Conservation (phyloP, 2,797 vertebrate genomes). For the Oryzias sinensis region DNA sequence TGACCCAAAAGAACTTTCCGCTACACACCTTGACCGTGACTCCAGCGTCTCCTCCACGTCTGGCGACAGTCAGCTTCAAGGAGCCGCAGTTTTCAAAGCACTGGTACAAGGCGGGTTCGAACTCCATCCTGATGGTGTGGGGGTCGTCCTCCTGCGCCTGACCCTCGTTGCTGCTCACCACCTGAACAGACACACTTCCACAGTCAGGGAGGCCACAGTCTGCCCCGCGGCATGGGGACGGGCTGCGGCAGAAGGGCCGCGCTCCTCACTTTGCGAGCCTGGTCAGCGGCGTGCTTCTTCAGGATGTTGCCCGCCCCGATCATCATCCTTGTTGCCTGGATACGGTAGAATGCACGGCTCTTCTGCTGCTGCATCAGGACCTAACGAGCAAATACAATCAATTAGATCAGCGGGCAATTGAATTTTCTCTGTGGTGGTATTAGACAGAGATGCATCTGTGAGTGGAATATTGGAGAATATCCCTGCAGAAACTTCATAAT, state of each 20-base stretch:
- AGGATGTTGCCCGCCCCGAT: conserved; percentile 86
- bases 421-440: background rate
- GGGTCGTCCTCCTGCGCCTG: conserved; percentile 79
- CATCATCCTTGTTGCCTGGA: conserved; percentile 89
- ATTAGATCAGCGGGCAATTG: background rate
- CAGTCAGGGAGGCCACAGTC: too few species aligned
- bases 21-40: conserved; percentile 76
- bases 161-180: conserved; percentile 79
- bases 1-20: too few species aligned
- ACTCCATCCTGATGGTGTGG: conserved; percentile 76
- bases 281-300: conserved; percentile 86
- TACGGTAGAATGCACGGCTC: conserved; percentile 85
- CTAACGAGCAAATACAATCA: conserved; percentile 39
- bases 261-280: conserved; percentile 77
- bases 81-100: conserved; percentile 88
- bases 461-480: background rate
- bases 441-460: background rate
- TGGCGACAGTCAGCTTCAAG: conserved; percentile 77
- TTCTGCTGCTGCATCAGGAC: conserved; percentile 86
- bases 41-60: conserved; percentile 75
- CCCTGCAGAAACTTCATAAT: conserved; percentile 3
- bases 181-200: conserved; percentile 39
- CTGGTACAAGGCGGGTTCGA: conserved; percentile 81
- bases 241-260: too few species aligned
- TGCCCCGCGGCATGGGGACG: too few species aligned